phyloP scores from a whole-genome alignment of 2,113 vertebrate species.

The Platysteira castanea region DNA sequence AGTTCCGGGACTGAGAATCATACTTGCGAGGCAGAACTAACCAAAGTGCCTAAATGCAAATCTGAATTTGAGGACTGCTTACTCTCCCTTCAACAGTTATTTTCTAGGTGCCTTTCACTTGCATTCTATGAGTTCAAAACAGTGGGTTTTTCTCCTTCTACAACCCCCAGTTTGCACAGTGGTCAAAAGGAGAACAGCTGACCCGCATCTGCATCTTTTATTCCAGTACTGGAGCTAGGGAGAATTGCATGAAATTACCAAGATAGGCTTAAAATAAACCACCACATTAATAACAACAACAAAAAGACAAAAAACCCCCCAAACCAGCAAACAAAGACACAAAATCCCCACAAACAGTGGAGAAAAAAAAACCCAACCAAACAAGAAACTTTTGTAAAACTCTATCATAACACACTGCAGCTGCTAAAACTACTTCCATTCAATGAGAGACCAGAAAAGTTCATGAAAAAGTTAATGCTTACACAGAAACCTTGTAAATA shows the following conservation, averaged over 20 bases:
- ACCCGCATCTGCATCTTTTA: not conserved
- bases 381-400: not conserved
- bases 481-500: not conserved
- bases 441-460: not conserved
- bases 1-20: not conserved
- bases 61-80: not conserved
- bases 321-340: too few relatives aligned
- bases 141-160: not conserved
- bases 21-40: not conserved
- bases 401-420: not conserved
- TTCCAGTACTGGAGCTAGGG: not conserved
- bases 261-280: not conserved
- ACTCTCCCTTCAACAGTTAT: not conserved
- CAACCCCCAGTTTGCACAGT: not conserved
- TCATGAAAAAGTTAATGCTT: not conserved
- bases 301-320: not conserved
- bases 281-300: not conserved
- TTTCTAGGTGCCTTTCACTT: not conserved
- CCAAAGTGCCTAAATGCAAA: not conserved
- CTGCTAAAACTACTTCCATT: not conserved
- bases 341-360: not conserved
- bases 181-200: not conserved
- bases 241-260: not conserved
- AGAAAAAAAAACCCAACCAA: not conserved
- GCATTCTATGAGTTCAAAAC: not conserved